phyloP scores from a whole-genome alignment of 2,888 invertebrate genomes.

The Agonopterix alstromeriana region DNA sequence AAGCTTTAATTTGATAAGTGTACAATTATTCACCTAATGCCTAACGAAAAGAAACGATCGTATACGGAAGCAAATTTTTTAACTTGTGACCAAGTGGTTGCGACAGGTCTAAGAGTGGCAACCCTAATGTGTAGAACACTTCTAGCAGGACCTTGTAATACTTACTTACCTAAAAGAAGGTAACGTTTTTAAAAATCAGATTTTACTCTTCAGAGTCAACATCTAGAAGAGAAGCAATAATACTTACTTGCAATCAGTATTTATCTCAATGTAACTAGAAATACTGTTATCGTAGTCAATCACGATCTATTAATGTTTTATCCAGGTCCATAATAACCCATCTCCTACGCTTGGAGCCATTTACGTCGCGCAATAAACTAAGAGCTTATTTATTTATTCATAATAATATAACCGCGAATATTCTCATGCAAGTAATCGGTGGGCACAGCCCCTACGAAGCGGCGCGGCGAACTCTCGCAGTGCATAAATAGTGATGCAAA shows the following conservation, averaged over 20 bases:
- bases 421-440: slow-evolving; percentile 37
- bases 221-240: not conserved
- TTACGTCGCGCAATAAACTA: slow-evolving; percentile 34
- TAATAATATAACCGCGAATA: slow-evolving; percentile 39
- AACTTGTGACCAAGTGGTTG: too few species aligned
- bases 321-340: slow-evolving; percentile 15
- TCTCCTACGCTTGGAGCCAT: slow-evolving; percentile 22
- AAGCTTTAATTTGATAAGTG: too few species aligned
- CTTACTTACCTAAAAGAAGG: too few species aligned
- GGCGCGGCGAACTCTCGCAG: slow-evolving; percentile 33
- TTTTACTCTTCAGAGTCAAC: not conserved
- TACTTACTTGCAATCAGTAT: not conserved
- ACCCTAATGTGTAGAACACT: too few species aligned
- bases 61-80: too few species aligned
- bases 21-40: too few species aligned
- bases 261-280: not conserved
- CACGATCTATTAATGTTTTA: slow-evolving; percentile 22
- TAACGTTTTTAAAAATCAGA: too few species aligned
- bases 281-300: slow-evolving; percentile 16
- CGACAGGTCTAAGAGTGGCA: too few species aligned
- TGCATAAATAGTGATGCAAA: slow-evolving; percentile 61
- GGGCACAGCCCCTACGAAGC: slow-evolving; percentile 27
- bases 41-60: too few species aligned
- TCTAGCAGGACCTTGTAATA: too few species aligned
- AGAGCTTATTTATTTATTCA: slow-evolving; percentile 43